Base-by-base conservation (phyloP, 1,140 invertebrate species). In the Nebria ingens region DNA sequence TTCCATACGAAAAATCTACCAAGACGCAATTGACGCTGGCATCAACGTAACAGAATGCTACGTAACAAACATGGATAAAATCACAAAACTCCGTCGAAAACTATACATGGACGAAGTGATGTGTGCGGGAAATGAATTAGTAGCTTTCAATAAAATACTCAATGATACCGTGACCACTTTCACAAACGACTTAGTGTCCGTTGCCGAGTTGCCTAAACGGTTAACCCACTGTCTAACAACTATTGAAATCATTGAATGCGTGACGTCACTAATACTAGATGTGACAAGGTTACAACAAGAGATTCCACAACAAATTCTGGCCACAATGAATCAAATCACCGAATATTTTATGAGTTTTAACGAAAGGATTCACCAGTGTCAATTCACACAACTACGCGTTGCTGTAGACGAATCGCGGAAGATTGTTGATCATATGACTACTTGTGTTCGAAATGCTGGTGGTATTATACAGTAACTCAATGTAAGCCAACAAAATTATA, bases 11-110 rank as follows among this genome's bases (percentile, higher is more conserved):
- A 51, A 51, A 21, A 51, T 22, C 4, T 9, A 9, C 2, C 11
- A 51, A 52, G 19, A n/a, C 13, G 6, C 34, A 12, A 34, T 52
- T 17, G 23, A 21, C 25, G 55, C 50, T 52, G 55, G 34, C 17
- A 22, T 56, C 21, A 2, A 38, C 19, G 2, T 53, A 19, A 34
- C 20, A 20, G 19, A 25, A 38, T 34, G 55, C 20, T 19, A 19
- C 13, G 40, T 45, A 45, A 17, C 4, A 17, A 45, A 45, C 4
- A 17, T 45, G 6, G 40, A 45, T 17, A 17, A 45, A 12, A 12
- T 45, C 3, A 45, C 9, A 4, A 9, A 11, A 45, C 6, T 45
- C 9, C 40, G 40, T 17, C 40, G 40, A 4, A 3, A 45, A 45
- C 15, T 45, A 17, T 12, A 12, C 9, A 9, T 45, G 6, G 17